A percentile compares a stretch with the other conserved stretches of the same genome.
Conservation (phyloP, 1,140 invertebrate species). For the Hyposmocoma kahamanoa region DNA sequence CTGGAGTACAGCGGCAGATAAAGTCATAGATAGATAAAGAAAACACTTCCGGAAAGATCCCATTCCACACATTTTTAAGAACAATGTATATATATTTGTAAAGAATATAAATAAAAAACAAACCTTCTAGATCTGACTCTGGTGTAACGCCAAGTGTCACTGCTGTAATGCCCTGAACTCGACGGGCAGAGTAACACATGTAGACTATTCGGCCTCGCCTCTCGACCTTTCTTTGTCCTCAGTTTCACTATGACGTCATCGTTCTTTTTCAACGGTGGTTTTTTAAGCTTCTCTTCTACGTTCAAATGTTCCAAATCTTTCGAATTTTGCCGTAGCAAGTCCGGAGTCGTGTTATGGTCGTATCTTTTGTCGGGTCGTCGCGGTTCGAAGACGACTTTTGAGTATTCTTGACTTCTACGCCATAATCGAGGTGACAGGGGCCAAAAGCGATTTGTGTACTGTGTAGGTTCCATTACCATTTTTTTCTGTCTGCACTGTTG, state of each 20-base stretch:
- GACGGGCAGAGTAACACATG: constrained; percentile 58
- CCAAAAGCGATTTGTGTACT: constrained; percentile 55
- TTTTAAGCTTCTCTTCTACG: constrained; percentile 36
- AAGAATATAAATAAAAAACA: too few species aligned
- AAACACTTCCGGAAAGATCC: too few species aligned
- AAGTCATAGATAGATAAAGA: too few species aligned
- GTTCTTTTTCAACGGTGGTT: constrained; percentile 42
- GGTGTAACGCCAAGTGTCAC: constrained; percentile 63
- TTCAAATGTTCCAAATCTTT: constrained; percentile 53
- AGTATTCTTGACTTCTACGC: constrained; percentile 61
- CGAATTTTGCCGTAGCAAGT: constrained; percentile 46
- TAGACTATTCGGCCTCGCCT: constrained; percentile 59
- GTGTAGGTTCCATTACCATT: constrained; percentile 65
- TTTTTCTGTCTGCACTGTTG: constrained; percentile 25
- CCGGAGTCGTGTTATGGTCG: constrained; percentile 45
- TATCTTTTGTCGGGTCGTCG: constrained; percentile 45
- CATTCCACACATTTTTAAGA: too few species aligned
- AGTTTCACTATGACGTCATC: constrained; percentile 48
- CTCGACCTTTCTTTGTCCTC: constrained; percentile 51
- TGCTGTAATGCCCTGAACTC: constrained; percentile 59
- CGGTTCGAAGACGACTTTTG: constrained; percentile 64
- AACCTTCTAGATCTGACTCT: constrained; percentile 63
- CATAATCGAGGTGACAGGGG: constrained; percentile 58
- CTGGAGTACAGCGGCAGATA: too few species aligned
- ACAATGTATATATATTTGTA: too few species aligned